These are phyloP conservation scores for Erebia ligea DNA, from an alignment of 2,888 invertebrate species.

Conservation along the genomic window DNA sequence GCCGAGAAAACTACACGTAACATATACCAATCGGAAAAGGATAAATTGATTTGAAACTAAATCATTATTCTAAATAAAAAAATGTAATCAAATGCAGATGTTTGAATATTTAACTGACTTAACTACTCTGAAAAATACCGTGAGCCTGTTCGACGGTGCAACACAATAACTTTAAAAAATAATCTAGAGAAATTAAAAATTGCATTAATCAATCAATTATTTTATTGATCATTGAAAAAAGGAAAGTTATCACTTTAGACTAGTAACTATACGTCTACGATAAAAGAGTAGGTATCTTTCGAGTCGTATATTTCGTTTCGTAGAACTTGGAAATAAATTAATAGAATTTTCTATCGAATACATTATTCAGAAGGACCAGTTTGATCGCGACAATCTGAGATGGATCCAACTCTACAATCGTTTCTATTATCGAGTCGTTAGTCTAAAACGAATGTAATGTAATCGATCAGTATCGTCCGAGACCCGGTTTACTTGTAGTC, in stretches of 20 bases:
- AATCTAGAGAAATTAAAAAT: too few relatives aligned
- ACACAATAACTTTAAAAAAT: too few relatives aligned
- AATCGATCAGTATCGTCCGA: constrained; percentile 51
- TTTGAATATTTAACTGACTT: constrained; percentile 39
- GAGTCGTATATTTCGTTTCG: constrained; percentile 4
- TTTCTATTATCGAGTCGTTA: constrained; percentile 43
- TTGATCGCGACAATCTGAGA: constrained; percentile 29
- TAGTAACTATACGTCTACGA: too few relatives aligned
- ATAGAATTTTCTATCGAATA: constrained; percentile 14
- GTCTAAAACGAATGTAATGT: constrained; percentile 44
- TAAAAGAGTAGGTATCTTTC: not conserved
- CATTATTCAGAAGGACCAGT: constrained; percentile 19
- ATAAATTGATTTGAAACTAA: constrained; percentile 25
- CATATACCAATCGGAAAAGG: constrained; percentile 27
- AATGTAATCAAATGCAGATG: constrained; percentile 9
- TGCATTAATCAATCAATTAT: too few relatives aligned
- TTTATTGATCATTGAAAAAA: too few relatives aligned
- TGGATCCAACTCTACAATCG: constrained; percentile 35
- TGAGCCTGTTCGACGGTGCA: too few relatives aligned
- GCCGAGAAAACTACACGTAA: constrained; percentile 6
- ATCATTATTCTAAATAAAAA: constrained; percentile 13
- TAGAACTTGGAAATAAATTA: constrained; percentile 16
- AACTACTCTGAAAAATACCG: too few relatives aligned
- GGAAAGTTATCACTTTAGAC: too few relatives aligned
- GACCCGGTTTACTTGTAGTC: constrained; percentile 59